phyloP scores from a whole-genome alignment of 2,888 invertebrate species.

The Scrobipalpa atriplicella region DNA sequence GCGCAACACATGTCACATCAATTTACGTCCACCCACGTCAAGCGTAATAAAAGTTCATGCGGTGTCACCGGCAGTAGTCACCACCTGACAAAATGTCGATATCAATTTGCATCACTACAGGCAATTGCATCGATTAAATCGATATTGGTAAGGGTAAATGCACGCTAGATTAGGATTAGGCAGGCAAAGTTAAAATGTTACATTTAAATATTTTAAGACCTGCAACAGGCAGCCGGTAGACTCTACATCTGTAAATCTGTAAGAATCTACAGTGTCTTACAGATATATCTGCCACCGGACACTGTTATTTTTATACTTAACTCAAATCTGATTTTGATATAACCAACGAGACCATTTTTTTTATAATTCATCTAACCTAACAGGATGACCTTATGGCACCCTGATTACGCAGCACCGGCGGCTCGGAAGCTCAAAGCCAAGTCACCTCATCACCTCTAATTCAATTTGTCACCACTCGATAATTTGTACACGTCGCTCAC shows the following conservation, averaged over 20 bases:
- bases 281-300: too few relatives aligned
- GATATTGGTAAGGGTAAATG: neutral
- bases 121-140: neutral
- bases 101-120: constrained; percentile 31
- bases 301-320: too few relatives aligned
- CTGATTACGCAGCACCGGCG: neutral
- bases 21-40: constrained; percentile 45
- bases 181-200: too few relatives aligned
- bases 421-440: constrained; percentile 34
- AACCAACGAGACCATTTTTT: too few relatives aligned
- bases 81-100: constrained; percentile 35
- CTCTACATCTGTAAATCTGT: too few relatives aligned
- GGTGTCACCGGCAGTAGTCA: constrained; percentile 31
- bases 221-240: too few relatives aligned
- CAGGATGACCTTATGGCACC: constrained; percentile 1
- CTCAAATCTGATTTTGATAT: too few relatives aligned
- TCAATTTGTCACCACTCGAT: constrained; percentile 52
- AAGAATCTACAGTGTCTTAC: too few relatives aligned
- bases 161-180: neutral
- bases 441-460: constrained; percentile 49
- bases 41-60: constrained; percentile 43
- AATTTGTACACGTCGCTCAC: constrained; percentile 53
- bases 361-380: neutral
- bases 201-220: too few relatives aligned
- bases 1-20: constrained; percentile 47